These are phyloP conservation scores for Tretioscincus oriximinensis DNA, from an alignment of 2,113 vertebrate genomes.

Conservation along the genomic window DNA sequence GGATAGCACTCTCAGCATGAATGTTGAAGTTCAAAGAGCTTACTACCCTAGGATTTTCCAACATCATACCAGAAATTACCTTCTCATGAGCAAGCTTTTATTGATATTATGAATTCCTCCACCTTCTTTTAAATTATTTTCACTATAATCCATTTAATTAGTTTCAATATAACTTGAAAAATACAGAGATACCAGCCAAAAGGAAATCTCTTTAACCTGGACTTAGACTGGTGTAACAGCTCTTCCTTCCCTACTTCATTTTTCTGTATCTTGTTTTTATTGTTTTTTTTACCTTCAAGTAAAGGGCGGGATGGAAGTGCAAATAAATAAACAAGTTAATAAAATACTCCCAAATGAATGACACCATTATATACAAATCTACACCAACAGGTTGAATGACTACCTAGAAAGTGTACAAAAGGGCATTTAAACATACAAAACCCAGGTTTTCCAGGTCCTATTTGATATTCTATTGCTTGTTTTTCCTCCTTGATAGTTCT, in stretches of 20 bases:
- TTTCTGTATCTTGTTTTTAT: too few relatives aligned
- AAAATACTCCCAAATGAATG: constrained; percentile 2
- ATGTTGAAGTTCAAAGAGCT: too few relatives aligned
- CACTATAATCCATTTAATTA: not conserved
- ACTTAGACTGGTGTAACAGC: too few relatives aligned
- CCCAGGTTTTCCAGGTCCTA: not conserved
- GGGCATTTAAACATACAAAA: not conserved
- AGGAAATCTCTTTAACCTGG: not conserved
- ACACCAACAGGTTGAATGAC: not conserved
- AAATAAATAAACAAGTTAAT: too few relatives aligned
- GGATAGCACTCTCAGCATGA: too few relatives aligned
- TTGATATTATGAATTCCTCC: not conserved
- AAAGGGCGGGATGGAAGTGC: too few relatives aligned
- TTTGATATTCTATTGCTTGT: not conserved
- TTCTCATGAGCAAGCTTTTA: not conserved
- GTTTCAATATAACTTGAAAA: not conserved
- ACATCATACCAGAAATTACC: too few relatives aligned
- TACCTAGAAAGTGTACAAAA: not conserved
- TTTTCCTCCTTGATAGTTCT: not conserved
- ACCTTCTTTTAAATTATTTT: not conserved
- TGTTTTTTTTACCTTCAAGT: too few relatives aligned
- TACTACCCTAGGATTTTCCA: too few relatives aligned
- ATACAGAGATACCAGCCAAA: not conserved
- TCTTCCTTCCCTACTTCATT: too few relatives aligned
- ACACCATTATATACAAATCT: not conserved